These are phyloP conservation scores for Macrotus californicus DNA, from an alignment of 2,113 vertebrate species.

Conservation along the genomic window DNA sequence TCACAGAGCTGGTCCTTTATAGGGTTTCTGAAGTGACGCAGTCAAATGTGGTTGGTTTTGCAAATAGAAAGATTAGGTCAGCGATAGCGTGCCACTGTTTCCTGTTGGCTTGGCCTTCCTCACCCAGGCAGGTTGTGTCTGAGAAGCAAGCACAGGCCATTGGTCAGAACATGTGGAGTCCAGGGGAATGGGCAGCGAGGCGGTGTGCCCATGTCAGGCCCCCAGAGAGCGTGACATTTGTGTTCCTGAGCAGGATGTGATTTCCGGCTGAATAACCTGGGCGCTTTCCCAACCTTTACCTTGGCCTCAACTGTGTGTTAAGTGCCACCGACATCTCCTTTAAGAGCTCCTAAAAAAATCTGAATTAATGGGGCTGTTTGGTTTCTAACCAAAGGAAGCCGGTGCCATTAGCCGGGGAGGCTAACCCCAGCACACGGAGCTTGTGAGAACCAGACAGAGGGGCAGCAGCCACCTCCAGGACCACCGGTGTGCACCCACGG, in stretches of 20 bases:
- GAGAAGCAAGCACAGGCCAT: constrained; percentile 56
- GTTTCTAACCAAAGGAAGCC: constrained; percentile 55
- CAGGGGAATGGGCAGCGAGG: constrained; percentile 21
- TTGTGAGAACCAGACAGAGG: not conserved
- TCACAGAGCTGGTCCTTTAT: constrained; percentile 42
- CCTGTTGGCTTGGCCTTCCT: constrained; percentile 70
- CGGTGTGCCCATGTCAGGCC: constrained; percentile 51
- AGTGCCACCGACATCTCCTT: constrained; percentile 71
- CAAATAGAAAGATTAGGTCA: constrained; percentile 66
- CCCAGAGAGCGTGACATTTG: constrained; percentile 73
- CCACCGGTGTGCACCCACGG: fast-evolving
- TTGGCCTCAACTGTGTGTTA: constrained; percentile 67
- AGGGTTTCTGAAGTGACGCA: not conserved
- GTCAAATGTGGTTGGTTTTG: constrained; percentile 59
- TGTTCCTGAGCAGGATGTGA: constrained; percentile 69
- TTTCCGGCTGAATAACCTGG: constrained; percentile 72
- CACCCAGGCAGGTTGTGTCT: constrained; percentile 62
- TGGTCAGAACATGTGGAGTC: constrained; percentile 58
- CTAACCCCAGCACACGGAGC: not conserved
- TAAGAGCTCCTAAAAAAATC: constrained; percentile 66
- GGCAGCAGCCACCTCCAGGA: fast-evolving
- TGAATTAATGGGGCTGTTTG: constrained; percentile 65
- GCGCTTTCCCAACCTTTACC: constrained; percentile 66
- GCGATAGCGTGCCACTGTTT: constrained; percentile 60
- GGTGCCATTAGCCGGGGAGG: constrained; percentile 14